A percentile compares a stretch with the other conserved stretches of the same genome.
These are phyloP conservation scores for Actinernus sp. DNA, from an alignment of 92 coral and sea anemone genomes.

Conservation along the genomic window DNA sequence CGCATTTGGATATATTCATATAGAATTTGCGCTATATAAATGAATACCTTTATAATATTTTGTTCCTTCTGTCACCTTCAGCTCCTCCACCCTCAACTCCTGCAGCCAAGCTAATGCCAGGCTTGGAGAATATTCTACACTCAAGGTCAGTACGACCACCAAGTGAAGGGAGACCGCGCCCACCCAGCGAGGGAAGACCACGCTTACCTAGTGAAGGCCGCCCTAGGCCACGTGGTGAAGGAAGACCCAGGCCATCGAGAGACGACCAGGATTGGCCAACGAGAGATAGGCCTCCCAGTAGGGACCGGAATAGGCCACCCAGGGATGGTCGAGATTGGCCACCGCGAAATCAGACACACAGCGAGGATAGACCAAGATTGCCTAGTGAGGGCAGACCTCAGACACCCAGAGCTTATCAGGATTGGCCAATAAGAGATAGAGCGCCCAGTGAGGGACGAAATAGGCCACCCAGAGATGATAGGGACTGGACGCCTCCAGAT, in stretches of 20 bases:
- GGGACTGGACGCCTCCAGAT: background rate
- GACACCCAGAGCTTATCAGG: background rate
- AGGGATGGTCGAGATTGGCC: slow-evolving; percentile 6
- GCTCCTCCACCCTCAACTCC: slow-evolving; percentile 1
- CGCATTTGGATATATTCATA: too few relatives aligned
- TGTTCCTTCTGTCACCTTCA: too few relatives aligned
- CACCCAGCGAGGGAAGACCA: slow-evolving; percentile 11
- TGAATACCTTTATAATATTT: too few relatives aligned
- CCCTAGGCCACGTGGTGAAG: slow-evolving; percentile 3
- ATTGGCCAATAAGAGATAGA: background rate
- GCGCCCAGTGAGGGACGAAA: background rate
- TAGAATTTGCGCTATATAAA: too few relatives aligned
- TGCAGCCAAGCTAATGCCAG: slow-evolving; percentile 6
- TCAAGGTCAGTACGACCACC: slow-evolving; percentile 17
- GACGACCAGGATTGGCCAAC: slow-evolving; percentile 10
- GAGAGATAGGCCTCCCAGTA: background rate
- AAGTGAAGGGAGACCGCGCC: slow-evolving; percentile 1
- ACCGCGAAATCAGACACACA: background rate
- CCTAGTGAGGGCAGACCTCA: background rate
- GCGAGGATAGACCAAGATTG: background rate
- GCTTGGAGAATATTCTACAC: slow-evolving; percentile 22
- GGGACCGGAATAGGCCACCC: slow-evolving; percentile 1
- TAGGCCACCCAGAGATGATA: background rate
- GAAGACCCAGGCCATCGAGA: slow-evolving; percentile 3
- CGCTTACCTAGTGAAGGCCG: background rate